phyloP scores from a whole-genome alignment of 2,797 vertebrate species.

The Argyrosomus regius region DNA sequence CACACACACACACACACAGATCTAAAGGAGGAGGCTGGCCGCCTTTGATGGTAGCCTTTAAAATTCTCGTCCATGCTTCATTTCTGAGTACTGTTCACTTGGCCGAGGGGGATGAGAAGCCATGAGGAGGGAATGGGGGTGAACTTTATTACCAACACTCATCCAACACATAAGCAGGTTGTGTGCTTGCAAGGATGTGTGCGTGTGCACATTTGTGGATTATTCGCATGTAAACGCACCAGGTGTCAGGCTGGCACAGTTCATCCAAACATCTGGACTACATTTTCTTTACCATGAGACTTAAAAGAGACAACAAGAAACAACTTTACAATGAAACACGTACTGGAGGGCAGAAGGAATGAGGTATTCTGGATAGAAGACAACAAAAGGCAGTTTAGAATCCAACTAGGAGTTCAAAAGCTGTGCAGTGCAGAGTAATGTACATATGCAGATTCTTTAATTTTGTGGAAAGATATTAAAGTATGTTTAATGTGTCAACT shows the following conservation, averaged over 20 bases:
- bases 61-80: conserved; percentile 83
- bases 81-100: conserved; percentile 72
- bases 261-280: conserved; percentile 56
- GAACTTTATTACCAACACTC: conserved; percentile 60
- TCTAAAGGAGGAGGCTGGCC: conserved; percentile 60
- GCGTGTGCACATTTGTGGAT: conserved; percentile 27
- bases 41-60: conserved; percentile 87
- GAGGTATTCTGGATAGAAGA: neutral
- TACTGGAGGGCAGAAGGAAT: neutral
- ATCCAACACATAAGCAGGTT: conserved; percentile 49
- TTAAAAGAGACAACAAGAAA: neutral
- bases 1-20: conserved; percentile 56
- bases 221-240: conserved; percentile 33
- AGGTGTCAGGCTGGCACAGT: conserved; percentile 20
- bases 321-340: neutral
- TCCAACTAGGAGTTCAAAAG: no score
- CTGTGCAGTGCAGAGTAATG: neutral
- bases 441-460: neutral
- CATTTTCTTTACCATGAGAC: neutral
- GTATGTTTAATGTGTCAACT: neutral
- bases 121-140: conserved; percentile 55
- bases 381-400: no score
- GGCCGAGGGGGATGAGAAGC: conserved; percentile 66
- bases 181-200: conserved; percentile 11
- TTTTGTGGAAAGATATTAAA: neutral